Conservation (phyloP, 2,113 vertebrate genomes). For the Thalassoma bifasciatum region DNA sequence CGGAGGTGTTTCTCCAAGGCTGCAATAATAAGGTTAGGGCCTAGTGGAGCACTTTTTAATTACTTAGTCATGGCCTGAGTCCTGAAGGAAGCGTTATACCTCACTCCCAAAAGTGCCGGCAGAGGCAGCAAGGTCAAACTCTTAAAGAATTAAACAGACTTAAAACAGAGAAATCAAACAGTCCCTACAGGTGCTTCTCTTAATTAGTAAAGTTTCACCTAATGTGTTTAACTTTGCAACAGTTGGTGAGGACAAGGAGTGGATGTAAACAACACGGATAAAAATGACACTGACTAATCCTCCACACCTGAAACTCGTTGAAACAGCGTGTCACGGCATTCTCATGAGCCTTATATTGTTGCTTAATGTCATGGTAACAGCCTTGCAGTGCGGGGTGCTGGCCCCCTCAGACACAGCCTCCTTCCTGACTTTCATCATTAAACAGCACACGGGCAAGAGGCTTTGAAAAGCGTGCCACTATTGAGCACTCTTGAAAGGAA, state of each 20-base stretch:
- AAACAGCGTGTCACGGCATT: conserved; percentile 35
- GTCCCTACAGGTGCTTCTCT: conserved; percentile 51
- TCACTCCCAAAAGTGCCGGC: conserved; percentile 38
- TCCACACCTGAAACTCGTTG: conserved; percentile 17
- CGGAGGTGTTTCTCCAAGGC: conserved; percentile 55
- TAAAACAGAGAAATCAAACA: conserved; percentile 52
- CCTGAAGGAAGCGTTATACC: conserved; percentile 40
- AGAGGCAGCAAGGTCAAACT: conserved; percentile 67
- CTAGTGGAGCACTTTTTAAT: conserved; percentile 70
- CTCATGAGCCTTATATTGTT: conserved; percentile 35
- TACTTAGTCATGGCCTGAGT: conserved; percentile 63
- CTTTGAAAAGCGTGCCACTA: conserved; percentile 62
- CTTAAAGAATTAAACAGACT: conserved; percentile 48
- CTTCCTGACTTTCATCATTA: conserved; percentile 72
- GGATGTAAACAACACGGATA: conserved; percentile 12
- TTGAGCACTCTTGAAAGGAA: conserved; percentile 68
- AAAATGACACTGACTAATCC: conserved; percentile 13
- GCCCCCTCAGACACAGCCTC: conserved; percentile 49
- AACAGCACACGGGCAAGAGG: conserved; percentile 58
- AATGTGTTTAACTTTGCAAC: conserved; percentile 29
- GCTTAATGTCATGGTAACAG: conserved; percentile 65
- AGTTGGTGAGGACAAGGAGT: conserved; percentile 15
- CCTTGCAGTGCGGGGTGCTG: conserved; percentile 50
- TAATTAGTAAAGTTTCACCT: conserved; percentile 52
- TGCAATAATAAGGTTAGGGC: conserved; percentile 63